These are phyloP conservation scores for Ranitomeya imitator DNA, from an alignment of 2,113 vertebrate genomes.

Conservation along the genomic window DNA sequence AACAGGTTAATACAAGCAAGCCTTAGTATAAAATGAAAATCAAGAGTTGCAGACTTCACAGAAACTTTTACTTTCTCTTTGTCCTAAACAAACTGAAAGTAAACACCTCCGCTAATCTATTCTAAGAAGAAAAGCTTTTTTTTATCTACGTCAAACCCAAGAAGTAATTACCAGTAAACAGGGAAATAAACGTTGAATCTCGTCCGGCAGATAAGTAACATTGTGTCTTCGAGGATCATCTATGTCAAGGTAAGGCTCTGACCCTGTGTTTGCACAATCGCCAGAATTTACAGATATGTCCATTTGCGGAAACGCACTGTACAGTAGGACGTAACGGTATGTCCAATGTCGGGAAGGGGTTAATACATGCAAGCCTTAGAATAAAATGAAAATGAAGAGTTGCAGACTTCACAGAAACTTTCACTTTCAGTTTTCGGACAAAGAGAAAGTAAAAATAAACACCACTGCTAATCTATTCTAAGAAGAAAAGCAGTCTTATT, in stretches of 20 bases:
- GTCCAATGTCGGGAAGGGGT: no score
- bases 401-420: no score
- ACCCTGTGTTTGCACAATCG: no score
- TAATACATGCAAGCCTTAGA: no score
- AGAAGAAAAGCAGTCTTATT: neutral
- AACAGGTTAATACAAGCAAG: no score
- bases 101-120: neutral
- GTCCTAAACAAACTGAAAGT: no score
- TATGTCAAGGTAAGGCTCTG: neutral
- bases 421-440: neutral
- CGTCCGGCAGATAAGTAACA: neutral
- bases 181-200: neutral
- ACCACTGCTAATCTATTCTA: neutral
- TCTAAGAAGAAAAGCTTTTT: neutral
- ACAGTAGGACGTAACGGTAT: no score
- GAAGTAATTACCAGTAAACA: neutral
- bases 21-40: no score
- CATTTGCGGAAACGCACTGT: no score
- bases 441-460: conserved; percentile 40
- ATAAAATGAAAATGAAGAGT: no score
- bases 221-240: neutral
- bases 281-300: no score
- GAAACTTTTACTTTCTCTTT: neutral
- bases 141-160: neutral
- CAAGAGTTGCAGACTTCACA: no score